These are phyloP conservation scores for Damaliscus lunatus DNA, from an alignment of 2,113 vertebrate genomes.

Conservation along the genomic window DNA sequence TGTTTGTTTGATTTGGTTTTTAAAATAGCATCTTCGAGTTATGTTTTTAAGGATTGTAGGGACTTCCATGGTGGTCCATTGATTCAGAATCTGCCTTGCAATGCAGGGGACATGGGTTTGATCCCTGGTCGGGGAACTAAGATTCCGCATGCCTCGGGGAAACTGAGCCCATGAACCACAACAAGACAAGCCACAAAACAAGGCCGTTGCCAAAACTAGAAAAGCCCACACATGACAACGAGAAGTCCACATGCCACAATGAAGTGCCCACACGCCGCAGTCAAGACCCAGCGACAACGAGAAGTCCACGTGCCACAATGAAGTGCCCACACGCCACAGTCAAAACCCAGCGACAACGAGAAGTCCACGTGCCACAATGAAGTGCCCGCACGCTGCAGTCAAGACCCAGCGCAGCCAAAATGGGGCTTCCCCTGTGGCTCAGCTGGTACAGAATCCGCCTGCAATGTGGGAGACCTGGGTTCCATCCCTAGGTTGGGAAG, in stretches of 20 bases:
- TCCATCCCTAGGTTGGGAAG: neutral
- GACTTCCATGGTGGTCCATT: neutral
- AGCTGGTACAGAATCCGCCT: neutral
- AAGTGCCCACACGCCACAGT: too few species aligned
- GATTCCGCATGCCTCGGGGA: neutral
- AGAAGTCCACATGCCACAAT: neutral
- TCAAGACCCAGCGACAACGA: neutral
- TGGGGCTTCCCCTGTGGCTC: neutral
- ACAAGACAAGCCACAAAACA: neutral
- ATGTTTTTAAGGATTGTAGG: neutral
- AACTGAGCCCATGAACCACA: neutral
- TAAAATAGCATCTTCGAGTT: neutral
- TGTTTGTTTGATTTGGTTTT: neutral
- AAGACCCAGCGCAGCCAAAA: neutral
- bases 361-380: neutral
- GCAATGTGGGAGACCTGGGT: neutral
- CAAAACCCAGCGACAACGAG: neutral
- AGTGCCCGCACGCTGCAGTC: neutral
- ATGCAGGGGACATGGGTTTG: neutral
- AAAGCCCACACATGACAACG: neutral
- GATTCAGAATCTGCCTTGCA: neutral
- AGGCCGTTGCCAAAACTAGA: neutral
- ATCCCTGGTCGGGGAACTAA: neutral
- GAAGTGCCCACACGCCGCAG: neutral
- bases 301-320: too few species aligned